Evolutionary conservation across 64 coral and sea anemone species (phyloP).

Genomic region (Montipora cactus): DNA sequence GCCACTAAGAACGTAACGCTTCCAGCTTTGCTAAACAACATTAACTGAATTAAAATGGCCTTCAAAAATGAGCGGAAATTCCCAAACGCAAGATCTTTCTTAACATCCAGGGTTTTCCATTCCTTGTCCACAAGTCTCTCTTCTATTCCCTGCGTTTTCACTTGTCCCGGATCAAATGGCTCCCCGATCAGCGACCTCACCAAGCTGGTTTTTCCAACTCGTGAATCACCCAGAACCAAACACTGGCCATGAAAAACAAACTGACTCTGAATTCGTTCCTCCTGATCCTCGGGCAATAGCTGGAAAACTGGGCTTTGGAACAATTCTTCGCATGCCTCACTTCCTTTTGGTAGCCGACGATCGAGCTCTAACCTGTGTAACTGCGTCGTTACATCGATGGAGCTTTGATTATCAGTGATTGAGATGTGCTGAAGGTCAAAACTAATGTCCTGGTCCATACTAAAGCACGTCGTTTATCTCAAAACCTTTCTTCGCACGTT

Average conservation of each 20-base stretch:
- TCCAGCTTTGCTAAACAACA: neutral
- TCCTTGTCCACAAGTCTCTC: slow-evolving; percentile 27
- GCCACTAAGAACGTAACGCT: neutral
- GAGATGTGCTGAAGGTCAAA: neutral
- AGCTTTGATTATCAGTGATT: slow-evolving; percentile 4
- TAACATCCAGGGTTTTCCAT: neutral
- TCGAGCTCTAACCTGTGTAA: neutral
- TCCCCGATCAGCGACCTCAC: slow-evolving; percentile 45
- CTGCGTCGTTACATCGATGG: neutral
- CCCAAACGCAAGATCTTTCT: slow-evolving; percentile 38
- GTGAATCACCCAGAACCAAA: slow-evolving; percentile 55
- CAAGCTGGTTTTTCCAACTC: slow-evolving; percentile 62
- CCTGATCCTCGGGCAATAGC: neutral
- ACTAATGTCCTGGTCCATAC: neutral
- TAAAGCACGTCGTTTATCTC: neutral
- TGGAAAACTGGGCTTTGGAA: neutral
- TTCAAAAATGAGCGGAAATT: slow-evolving; percentile 32
- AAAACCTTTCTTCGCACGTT: no score
- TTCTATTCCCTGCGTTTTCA: slow-evolving; percentile 56
- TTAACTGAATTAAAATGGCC: neutral
- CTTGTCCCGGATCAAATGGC: slow-evolving; percentile 32
- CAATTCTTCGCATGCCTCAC: neutral
- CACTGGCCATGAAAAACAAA: slow-evolving; percentile 35
- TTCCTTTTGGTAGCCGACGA: slow-evolving; percentile 1
- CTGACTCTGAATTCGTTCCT: neutral